Conservation (phyloP, 2,888 invertebrate species). For the Podabrus alpinus region DNA sequence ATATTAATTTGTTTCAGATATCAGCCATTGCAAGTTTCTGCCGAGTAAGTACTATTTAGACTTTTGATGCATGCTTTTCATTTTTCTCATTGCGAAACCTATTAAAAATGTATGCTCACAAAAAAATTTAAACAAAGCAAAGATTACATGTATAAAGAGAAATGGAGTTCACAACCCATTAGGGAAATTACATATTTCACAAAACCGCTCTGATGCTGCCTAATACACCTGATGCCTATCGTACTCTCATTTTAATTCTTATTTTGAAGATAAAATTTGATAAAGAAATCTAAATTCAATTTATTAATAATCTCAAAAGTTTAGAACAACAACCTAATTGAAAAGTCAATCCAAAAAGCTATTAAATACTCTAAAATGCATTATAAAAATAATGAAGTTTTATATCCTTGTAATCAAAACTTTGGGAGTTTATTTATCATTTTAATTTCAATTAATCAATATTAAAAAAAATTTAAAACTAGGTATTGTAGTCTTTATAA, state of each 20-base stretch:
- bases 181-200: slow-evolving; percentile 10
- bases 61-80: neutral
- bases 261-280: neutral
- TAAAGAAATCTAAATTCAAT: neutral
- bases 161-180: neutral
- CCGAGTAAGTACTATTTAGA: slow-evolving; percentile 64
- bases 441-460: neutral
- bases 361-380: neutral
- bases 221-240: neutral
- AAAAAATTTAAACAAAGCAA: slow-evolving; percentile 3
- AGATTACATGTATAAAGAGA: slow-evolving; percentile 2
- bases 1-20: slow-evolving; percentile 67
- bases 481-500: too few relatives aligned
- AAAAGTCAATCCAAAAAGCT: neutral
- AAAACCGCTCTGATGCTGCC: neutral
- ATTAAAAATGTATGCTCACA: slow-evolving; percentile 8
- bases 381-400: too few relatives aligned
- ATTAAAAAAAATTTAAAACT: too few relatives aligned
- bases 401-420: neutral
- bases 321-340: neutral
- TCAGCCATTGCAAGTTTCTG: slow-evolving; percentile 87
- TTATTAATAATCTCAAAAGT: neutral
- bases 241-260: neutral
- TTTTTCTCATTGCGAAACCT: slow-evolving; percentile 8
- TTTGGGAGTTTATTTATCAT: neutral